Evolutionary conservation across 1,140 invertebrate genomes (phyloP), one percentile per base, ranked within the genome.

Genomic region (Tetramorium alpestre): DNA sequence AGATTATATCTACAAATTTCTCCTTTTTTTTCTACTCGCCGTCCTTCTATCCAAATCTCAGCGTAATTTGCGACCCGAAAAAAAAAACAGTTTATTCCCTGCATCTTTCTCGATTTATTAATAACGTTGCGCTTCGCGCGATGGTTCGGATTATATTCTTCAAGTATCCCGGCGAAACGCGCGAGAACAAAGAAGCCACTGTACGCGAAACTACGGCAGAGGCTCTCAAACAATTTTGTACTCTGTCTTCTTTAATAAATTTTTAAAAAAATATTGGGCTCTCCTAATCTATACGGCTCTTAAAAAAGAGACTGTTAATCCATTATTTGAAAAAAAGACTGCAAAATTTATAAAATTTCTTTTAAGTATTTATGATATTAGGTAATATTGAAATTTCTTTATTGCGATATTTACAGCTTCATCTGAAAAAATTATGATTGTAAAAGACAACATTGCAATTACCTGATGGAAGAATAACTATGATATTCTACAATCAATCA

Each of bases 111-210:
- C 69, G n/a, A 75, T 38, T 84, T 84, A 84, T 84, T 84, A 84
- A 84, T 84, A 84, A 84, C 41, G 69, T 49, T 75, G 69, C 80
- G 67, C 67, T 33, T 73, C 51, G 51, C 56, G 80, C 18, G 54
- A 72, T 72, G 69, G 41, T 82, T 75, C 18, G 69, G 41, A 84
- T 84, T 84, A 84, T 84, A 25, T 44, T 73, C 54, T 84, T 84
- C 69, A 38, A 84, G 69, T 84, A 84, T 49, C 69, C 13, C 41
- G 69, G 69, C 54, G 38, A 82, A 82, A 82, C 65, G 33, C 62
- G 38, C 67, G 80, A 84, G 80, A 84, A 84, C 80, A 75, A 84
- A 84, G 80, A 47, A 75, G 80, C 41, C 25, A 84, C 69, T 84
- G 80, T 84, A 58, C 22, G 58, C 80, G 25, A 73, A 82, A 51